These are phyloP conservation scores for Brachylomia viminalis DNA, from an alignment of 2,888 invertebrate species.

Conservation along the genomic window DNA sequence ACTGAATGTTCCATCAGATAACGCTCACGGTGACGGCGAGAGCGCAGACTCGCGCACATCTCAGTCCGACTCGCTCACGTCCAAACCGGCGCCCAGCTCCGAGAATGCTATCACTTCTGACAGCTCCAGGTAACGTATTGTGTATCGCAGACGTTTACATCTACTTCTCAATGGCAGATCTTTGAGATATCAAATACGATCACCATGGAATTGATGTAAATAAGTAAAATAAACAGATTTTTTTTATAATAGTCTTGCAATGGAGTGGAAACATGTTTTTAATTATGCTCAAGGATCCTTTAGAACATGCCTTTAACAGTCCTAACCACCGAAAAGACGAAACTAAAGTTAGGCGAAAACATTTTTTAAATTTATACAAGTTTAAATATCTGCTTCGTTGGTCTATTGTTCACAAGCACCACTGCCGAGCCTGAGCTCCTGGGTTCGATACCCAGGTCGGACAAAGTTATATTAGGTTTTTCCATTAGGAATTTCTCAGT, in stretches of 20 bases:
- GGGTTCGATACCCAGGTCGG: no score
- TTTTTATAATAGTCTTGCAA: neutral
- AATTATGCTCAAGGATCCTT: no score
- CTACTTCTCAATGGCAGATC: neutral
- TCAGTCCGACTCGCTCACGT: conserved; percentile 85
- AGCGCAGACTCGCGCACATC: conserved; percentile 86
- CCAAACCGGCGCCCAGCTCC: conserved; percentile 86
- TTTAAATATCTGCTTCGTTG: neutral
- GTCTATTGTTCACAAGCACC: neutral
- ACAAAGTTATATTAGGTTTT: neutral
- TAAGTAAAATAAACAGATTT: neutral
- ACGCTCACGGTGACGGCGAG: conserved; percentile 80
- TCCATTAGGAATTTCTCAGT: no score
- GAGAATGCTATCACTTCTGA: conserved; percentile 86
- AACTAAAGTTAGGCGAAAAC: neutral
- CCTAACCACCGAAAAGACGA: no score
- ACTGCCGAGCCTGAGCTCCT: neutral
- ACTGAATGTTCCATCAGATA: conserved; percentile 70
- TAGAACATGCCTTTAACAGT: no score
- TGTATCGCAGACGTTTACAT: neutral
- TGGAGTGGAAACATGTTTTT: neutral
- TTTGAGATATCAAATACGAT: neutral
- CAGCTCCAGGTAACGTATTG: conserved; percentile 83
- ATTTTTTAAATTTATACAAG: neutral
- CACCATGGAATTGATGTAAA: neutral